These are phyloP conservation scores for Ophonus ardosiacus DNA, from an alignment of 2,888 invertebrate species.

Conservation along the genomic window DNA sequence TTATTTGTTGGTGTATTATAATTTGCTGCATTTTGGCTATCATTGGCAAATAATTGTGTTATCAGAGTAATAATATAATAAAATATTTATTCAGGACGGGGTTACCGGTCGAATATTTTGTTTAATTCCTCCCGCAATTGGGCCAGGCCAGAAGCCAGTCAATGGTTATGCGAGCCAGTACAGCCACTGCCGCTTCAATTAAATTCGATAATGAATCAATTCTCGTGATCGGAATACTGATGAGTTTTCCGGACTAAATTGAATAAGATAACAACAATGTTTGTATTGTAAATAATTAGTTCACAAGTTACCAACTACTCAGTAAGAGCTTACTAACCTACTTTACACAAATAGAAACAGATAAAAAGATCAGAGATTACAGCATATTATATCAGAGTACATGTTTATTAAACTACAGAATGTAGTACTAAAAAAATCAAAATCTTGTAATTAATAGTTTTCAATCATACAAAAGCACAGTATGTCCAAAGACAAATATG, in stretches of 20 bases:
- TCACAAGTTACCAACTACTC: slow-evolving; percentile 4
- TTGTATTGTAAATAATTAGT: slow-evolving; percentile 32
- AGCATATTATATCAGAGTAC: no score
- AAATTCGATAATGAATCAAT: slow-evolving; percentile 55
- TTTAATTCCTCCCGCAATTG: neutral
- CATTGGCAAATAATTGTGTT: neutral
- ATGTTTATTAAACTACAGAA: no score
- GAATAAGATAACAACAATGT: slow-evolving; percentile 56
- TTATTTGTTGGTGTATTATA: neutral
- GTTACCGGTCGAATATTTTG: neutral
- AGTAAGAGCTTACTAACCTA: neutral
- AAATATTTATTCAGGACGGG: slow-evolving; percentile 33
- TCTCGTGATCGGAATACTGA: slow-evolving; percentile 49
- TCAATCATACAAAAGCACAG: no score
- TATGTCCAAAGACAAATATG: no score
- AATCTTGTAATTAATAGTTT: no score
- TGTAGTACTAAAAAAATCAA: no score
- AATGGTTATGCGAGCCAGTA: neutral
- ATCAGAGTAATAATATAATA: slow-evolving; percentile 6
- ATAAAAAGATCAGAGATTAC: neutral
- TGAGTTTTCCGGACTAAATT: slow-evolving; percentile 38
- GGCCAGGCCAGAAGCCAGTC: neutral
- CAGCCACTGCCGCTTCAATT: slow-evolving; percentile 28
- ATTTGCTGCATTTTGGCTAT: neutral
- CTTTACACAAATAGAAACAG: neutral